A percentile compares a stretch with the other conserved stretches of the same genome.
Evolutionary conservation across 2,888 invertebrate species (phyloP).

Genomic region (Dryocosmus kuriphilus): DNA sequence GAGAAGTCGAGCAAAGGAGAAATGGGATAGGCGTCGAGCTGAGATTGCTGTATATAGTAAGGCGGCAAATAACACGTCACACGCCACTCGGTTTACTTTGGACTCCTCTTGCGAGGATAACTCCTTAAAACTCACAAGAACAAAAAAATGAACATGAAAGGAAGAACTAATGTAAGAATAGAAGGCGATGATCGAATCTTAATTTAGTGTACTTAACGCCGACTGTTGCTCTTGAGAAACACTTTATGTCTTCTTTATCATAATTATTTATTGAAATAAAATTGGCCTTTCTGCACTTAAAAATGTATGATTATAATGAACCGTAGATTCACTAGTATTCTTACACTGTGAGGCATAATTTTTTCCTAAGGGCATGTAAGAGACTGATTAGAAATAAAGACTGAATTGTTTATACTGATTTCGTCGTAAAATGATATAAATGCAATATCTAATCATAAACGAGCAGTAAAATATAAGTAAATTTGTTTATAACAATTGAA

Average conservation of each 20-base stretch:
- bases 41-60: constrained; percentile 65
- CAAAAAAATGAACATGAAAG: constrained; percentile 34
- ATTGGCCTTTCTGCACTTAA: too few species aligned
- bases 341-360: too few species aligned
- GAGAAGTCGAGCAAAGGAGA: constrained; percentile 50
- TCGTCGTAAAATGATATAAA: too few species aligned
- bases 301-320: too few species aligned
- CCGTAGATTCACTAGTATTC: too few species aligned
- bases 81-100: constrained; percentile 69
- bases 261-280: too few species aligned
- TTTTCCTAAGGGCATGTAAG: too few species aligned
- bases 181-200: not conserved
- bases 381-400: too few species aligned
- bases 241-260: not conserved
- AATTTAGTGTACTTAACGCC: not conserved
- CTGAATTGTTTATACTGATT: too few species aligned
- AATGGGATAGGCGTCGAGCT: constrained; percentile 63
- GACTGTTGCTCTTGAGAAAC: not conserved
- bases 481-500: too few species aligned
- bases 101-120: constrained; percentile 48
- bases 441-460: too few species aligned
- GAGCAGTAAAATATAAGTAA: too few species aligned
- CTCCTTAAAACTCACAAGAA: constrained; percentile 47
- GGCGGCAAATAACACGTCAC: constrained; percentile 73
- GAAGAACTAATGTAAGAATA: not conserved